Evolutionary conservation across 2,113 vertebrate genomes (phyloP).

Genomic region (Pelmatolapia mariae): DNA sequence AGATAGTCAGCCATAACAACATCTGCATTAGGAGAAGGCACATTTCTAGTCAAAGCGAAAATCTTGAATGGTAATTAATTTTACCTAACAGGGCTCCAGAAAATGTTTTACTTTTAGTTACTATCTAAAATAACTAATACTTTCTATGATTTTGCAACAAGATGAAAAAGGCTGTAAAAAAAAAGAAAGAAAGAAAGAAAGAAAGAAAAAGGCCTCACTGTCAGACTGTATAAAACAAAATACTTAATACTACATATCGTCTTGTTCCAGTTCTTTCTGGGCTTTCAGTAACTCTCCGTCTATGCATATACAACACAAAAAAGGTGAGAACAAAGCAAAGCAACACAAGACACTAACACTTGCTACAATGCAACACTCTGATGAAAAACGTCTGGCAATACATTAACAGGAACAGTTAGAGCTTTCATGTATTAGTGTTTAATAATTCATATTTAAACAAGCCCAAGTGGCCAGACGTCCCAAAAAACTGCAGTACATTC

Average conservation of each 20-base stretch:
- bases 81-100: neutral
- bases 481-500: neutral
- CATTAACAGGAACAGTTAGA: neutral
- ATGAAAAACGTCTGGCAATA: neutral
- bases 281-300: neutral
- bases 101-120: neutral
- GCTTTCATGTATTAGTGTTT: neutral
- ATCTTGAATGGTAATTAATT: neutral
- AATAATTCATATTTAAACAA: neutral
- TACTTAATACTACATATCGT: neutral
- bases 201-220: neutral
- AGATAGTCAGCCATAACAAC: neutral
- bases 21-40: slow-evolving; percentile 1
- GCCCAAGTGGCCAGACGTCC: neutral
- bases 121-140: neutral
- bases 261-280: neutral
- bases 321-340: neutral
- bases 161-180: neutral
- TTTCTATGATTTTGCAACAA: neutral
- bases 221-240: neutral
- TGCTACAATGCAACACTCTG: neutral
- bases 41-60: neutral
- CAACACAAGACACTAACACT: neutral
- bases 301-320: neutral
- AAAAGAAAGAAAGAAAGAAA: neutral